Conservation (phyloP, 2,113 vertebrate genomes). For the Corythornis vintsioides region DNA sequence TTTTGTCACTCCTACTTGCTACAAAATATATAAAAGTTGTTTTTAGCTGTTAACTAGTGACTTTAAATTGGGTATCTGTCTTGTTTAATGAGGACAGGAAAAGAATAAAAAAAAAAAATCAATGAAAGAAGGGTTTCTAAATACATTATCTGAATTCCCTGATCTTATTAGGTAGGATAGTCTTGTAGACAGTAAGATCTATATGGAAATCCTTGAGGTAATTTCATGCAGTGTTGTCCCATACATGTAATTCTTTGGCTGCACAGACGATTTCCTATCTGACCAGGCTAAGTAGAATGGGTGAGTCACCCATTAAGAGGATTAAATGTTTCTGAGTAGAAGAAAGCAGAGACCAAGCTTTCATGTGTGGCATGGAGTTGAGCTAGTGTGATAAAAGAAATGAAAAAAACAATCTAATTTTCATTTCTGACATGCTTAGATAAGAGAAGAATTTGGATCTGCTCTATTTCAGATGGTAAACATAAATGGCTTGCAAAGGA, state of each 20-base stretch:
- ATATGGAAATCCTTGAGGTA: conserved; percentile 50
- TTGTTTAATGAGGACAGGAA: conserved; percentile 44
- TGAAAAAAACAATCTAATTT: conserved; percentile 7
- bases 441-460: conserved; percentile 26
- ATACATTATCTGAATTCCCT: conserved; percentile 21
- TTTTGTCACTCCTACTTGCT: conserved; percentile 57
- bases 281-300: background rate
- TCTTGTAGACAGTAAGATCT: background rate
- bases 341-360: conserved; percentile 31
- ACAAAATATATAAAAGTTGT: conserved; percentile 35
- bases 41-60: conserved; percentile 28
- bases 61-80: conserved; percentile 42
- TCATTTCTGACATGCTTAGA: conserved; percentile 44
- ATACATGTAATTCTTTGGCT: conserved; percentile 38
- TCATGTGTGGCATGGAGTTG: background rate
- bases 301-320: conserved; percentile 52
- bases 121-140: conserved; percentile 27
- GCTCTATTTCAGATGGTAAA: conserved; percentile 15
- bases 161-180: conserved; percentile 28
- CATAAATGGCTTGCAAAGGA: conserved; percentile 10
- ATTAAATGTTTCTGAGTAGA: conserved; percentile 46
- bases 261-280: conserved; percentile 35
- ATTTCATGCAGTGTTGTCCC: conserved; percentile 46
- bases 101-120: background rate
- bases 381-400: conserved; percentile 18